Evolutionary conservation across 2,797 vertebrate genomes (phyloP).

Genomic region (Serranus cabrilla): DNA sequence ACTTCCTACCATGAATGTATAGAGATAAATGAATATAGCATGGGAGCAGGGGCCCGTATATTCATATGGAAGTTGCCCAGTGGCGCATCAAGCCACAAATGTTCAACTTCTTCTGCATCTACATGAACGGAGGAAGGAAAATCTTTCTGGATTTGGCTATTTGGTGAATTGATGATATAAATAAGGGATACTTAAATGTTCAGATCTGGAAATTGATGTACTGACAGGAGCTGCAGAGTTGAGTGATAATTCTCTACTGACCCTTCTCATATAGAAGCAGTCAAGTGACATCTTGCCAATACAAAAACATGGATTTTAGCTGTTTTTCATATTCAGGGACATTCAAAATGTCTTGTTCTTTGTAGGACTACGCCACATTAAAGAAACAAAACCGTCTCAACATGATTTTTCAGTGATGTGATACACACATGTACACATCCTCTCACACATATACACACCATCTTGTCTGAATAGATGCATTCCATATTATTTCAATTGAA

Average conservation of each 20-base stretch:
- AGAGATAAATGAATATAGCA: no score
- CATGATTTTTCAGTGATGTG: background rate
- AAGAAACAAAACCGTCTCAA: background rate
- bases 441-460: slow-evolving; percentile 5
- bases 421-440: slow-evolving; percentile 31
- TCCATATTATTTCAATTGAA: slow-evolving; percentile 38
- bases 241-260: background rate
- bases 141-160: no score
- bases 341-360: background rate
- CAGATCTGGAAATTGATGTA: no score
- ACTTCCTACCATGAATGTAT: no score
- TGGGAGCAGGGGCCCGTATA: no score
- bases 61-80: no score
- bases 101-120: no score
- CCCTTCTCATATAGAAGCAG: background rate
- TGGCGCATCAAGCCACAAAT: no score
- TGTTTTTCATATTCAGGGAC: background rate
- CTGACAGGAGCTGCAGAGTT: background rate
- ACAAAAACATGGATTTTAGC: background rate
- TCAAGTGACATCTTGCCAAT: no score
- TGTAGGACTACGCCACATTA: background rate
- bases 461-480: slow-evolving; percentile 6
- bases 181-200: no score
- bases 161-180: no score
- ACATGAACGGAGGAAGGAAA: no score